Conservation (phyloP, 2,113 vertebrate species). For the Elgaria multicarinata region DNA sequence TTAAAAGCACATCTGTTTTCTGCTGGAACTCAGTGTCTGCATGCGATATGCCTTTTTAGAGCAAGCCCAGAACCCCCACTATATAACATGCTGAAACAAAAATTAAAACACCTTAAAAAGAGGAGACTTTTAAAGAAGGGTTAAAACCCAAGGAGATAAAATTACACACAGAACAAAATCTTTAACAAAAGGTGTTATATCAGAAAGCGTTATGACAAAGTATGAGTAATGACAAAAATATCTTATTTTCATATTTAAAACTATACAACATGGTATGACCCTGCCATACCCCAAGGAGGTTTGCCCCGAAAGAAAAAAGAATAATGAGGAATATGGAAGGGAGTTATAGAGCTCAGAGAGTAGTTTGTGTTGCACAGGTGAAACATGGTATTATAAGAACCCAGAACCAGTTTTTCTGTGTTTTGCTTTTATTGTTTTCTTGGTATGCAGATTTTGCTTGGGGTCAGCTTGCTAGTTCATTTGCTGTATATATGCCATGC, state of each 20-base stretch:
- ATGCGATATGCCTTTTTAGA: constrained; percentile 73
- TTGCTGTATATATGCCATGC: constrained; percentile 89
- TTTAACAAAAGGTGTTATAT: constrained; percentile 78
- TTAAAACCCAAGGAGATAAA: constrained; percentile 66
- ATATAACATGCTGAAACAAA: constrained; percentile 78
- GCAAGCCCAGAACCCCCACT: constrained; percentile 75
- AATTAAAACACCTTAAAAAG: constrained; percentile 72
- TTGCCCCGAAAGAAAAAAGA: constrained; percentile 48
- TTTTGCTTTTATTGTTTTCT: constrained; percentile 31
- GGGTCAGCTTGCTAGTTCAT: constrained; percentile 76
- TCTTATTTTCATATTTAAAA: constrained; percentile 82
- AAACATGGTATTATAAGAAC: constrained; percentile 11
- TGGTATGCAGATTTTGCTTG: constrained; percentile 68
- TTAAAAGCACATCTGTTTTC: constrained; percentile 68
- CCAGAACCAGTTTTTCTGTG: constrained; percentile 32
- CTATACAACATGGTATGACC: constrained; percentile 56
- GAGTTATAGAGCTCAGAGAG: constrained; percentile 26
- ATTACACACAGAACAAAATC: constrained; percentile 72
- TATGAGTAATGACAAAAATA: constrained; percentile 65
- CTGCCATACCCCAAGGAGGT: constrained; percentile 64
- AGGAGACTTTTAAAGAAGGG: constrained; percentile 11
- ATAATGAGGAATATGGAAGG: constrained; percentile 16
- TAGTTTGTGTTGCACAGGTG: background rate
- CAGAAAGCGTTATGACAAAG: constrained; percentile 76
- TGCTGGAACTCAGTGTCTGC: constrained; percentile 72